Evolutionary conservation across 2,797 vertebrate genomes (phyloP).

Genomic region (Streptopelia turtur): DNA sequence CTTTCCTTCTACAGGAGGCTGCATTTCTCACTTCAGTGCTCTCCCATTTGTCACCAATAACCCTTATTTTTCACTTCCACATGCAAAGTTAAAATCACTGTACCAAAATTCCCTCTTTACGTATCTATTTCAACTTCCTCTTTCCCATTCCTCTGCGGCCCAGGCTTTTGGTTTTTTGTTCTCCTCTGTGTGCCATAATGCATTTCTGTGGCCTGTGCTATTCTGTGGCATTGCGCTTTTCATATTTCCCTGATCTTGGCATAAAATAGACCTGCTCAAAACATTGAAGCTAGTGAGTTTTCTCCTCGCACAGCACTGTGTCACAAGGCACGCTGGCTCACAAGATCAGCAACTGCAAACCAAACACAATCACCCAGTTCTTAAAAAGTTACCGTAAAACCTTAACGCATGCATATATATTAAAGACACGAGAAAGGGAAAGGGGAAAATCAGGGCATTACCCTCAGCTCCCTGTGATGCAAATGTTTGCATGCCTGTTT

Average conservation of each 20-base stretch:
- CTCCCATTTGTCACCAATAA: background rate
- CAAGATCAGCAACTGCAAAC: background rate
- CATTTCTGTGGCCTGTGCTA: background rate
- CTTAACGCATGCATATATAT: background rate
- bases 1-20: background rate
- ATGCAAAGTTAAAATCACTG: conserved; percentile 39
- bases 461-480: background rate
- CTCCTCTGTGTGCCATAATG: background rate
- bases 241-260: background rate
- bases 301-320: background rate
- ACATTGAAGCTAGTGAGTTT: background rate
- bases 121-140: conserved; percentile 59
- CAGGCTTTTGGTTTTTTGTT: conserved; percentile 25
- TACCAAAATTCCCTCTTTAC: conserved; percentile 63
- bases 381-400: background rate
- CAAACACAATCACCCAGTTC: background rate
- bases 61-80: conserved; percentile 74
- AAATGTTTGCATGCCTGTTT: background rate
- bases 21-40: background rate
- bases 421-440: background rate
- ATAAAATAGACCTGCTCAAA: background rate
- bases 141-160: background rate
- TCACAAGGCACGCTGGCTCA: background rate
- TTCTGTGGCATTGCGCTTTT: background rate
- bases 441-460: background rate